Base-by-base conservation (phyloP, 2,113 vertebrate genomes). In the Oostethus manadensis region DNA sequence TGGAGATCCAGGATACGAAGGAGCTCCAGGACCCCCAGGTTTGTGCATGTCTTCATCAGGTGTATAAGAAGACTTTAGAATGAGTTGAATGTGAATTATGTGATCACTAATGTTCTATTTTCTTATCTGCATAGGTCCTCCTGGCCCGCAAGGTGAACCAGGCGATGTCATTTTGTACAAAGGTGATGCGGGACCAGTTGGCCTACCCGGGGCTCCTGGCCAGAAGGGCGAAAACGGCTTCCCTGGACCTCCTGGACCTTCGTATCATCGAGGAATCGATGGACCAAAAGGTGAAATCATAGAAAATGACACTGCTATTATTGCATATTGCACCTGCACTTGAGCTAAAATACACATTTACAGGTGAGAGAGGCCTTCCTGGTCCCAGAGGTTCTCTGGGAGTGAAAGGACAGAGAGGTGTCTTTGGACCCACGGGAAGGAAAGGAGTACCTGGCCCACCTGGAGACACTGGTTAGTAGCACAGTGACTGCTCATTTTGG, bases 281-380 rank as follows among this genome's bases (percentile, higher is more conserved):
- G 80, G 82, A 65, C 56, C 68, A 54, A 81, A 77, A 68, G 84
- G 84, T 84, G 14, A 15, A 58, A 58, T 33, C 16, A 22, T 18
- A 8, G n/a, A 14, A 62, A 1, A 21, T 38, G 26, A 26, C 49
- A 23, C 6, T 8, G 49, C 11, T 48, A 9, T 9, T 51, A 1
- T 13, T 8, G 18, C 56, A 16, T 8, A 42, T 10, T 45, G 50
- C 1, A 51, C 48, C 40, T 2, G 14, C 22, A 8, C 51, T 13
- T 43, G 35, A 38, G 62, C 14, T 59, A 11, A 14, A 51, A 8
- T 59, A 10, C 26, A 18, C 16, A 18, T 58, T 70, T n/a, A 70
- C 51, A 86, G 84, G 82, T 54, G 64, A 62, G 3, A 59, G 38
- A 72, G 82, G 82, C 26, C 56, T 15, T 47, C 1, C 0, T 66